Evolutionary conservation across 2,797 vertebrate genomes (phyloP).

Genomic region (Scolopax bukidnonensis): DNA sequence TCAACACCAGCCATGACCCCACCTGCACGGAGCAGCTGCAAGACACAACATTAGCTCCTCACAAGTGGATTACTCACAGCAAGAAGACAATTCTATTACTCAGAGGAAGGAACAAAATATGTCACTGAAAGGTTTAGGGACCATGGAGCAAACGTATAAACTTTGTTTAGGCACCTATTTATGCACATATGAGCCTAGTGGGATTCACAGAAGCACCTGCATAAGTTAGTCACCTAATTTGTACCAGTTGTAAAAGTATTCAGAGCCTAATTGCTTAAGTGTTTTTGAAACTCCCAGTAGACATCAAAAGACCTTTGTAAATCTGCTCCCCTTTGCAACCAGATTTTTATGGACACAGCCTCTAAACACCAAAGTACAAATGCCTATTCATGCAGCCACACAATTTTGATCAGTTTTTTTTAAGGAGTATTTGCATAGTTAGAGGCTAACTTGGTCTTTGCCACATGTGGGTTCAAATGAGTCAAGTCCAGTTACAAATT

Average conservation of each 20-base stretch:
- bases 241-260: conserved; percentile 25
- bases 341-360: conserved; percentile 23
- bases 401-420: background rate
- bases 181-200: conserved; percentile 29
- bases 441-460: background rate
- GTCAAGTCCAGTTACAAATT: background rate
- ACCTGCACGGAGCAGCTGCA: conserved; percentile 25
- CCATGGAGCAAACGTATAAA: background rate
- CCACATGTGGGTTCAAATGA: background rate
- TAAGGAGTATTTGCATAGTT: background rate
- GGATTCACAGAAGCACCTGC: conserved; percentile 55
- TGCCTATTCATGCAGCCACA: background rate
- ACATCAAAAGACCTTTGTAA: conserved; percentile 49
- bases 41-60: background rate
- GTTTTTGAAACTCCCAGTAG: conserved; percentile 19
- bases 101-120: conserved; percentile 55
- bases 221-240: conserved; percentile 55
- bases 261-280: conserved; percentile 49
- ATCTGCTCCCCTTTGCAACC: background rate
- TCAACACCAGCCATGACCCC: conserved; percentile 26
- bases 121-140: conserved; percentile 33
- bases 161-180: conserved; percentile 58
- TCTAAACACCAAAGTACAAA: background rate
- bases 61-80: conserved; percentile 49
- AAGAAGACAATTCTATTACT: conserved; percentile 52